phyloP scores from a whole-genome alignment of 1,140 invertebrate genomes.

The Olivierus martensii region DNA sequence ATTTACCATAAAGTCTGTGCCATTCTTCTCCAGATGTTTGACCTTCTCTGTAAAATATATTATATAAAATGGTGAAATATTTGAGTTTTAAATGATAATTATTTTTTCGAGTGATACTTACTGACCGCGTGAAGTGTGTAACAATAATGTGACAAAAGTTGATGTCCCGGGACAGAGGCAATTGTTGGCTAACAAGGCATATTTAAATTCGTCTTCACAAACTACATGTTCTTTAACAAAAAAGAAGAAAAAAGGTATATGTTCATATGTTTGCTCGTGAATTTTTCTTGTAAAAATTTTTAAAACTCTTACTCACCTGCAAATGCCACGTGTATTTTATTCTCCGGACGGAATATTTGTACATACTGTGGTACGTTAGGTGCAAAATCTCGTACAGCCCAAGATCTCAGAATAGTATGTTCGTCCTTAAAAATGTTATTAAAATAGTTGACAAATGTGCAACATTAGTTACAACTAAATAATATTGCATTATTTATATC shows the following conservation, averaged over 20 bases:
- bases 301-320: slow-evolving; percentile 38
- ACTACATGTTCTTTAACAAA: slow-evolving; percentile 63
- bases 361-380: slow-evolving; percentile 93
- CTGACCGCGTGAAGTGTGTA: slow-evolving; percentile 93
- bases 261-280: no score
- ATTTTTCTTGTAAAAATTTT: no score
- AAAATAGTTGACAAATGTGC: not conserved
- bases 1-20: slow-evolving; percentile 91
- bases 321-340: slow-evolving; percentile 96
- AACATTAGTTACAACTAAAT: no score
- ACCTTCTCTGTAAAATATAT: slow-evolving; percentile 58
- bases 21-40: slow-evolving; percentile 93
- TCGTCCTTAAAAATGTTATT: slow-evolving; percentile 51
- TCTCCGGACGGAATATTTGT: slow-evolving; percentile 94
- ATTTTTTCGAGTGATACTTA: slow-evolving; percentile 40
- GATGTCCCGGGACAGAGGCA: slow-evolving; percentile 93
- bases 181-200: slow-evolving; percentile 90
- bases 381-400: slow-evolving; percentile 97
- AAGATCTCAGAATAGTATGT: slow-evolving; percentile 90
- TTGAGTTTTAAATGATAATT: not conserved
- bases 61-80: not conserved
- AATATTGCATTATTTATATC: no score
- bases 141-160: slow-evolving; percentile 83
- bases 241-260: no score
- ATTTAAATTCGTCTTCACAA: slow-evolving; percentile 93